Evolutionary conservation across 2,113 vertebrate species (phyloP), one percentile per base, ranked within the genome.

Genomic region (Tenrec ecaudatus): DNA sequence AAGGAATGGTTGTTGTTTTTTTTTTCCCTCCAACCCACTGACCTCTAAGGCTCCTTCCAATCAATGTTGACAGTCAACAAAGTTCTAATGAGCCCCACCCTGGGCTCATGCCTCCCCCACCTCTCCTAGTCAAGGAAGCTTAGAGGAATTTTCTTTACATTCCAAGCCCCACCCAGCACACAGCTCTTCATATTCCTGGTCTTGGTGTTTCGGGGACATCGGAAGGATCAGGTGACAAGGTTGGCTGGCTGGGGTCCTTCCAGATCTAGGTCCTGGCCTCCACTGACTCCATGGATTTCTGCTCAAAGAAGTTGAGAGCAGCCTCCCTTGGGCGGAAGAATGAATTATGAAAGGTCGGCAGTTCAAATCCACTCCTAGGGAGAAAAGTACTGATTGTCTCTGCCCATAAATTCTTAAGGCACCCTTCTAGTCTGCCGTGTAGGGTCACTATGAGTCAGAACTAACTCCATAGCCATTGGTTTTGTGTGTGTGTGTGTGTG

Each of bases 41-140:
- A 68, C 82, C 60, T 89, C 64, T 57, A 43, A 62, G 0, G 0
- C 9, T 75, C 31, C 12, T 79, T 81, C 38, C 15, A 47, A 47
- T 47, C 10, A 38, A 2, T 58, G 75, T 88, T 84, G 83, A 96
- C 83, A 85, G 89, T 95, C 91, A 92, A 69, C 31, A 87, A 82
- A 66, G 69, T 66, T 31, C 93, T 79, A 33, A 62, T 0, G 64
- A 89, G 71, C 81, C 88, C 64, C 36, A 0, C 89, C 82, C 94
- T 17, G 38, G 82, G 64, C 82, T 80, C 31, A 29, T 8, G 22
- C 79, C 23, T 33, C 38, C 36, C 73, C 79, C 33, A 64, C 89
- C 68, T 10, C 17, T 57, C 31, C n/a, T 9, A 68, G 6, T 66
- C 57, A 31, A 5, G 3, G 6, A 22, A 68, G 2, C 36, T 47